phyloP scores from a whole-genome alignment of 1,140 invertebrate genomes.

The Drosophila paulistorum region DNA sequence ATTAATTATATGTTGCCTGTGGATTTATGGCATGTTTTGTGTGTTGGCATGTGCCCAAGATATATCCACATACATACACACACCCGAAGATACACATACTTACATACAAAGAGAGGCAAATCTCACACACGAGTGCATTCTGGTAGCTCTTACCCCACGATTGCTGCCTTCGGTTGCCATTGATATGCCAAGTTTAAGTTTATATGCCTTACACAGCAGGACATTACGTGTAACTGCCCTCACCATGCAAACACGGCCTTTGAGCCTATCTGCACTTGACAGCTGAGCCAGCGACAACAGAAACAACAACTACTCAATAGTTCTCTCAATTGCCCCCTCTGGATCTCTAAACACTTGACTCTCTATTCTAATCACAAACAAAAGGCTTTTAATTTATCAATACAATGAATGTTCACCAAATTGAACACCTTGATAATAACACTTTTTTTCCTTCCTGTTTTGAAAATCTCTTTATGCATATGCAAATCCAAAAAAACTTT shows the following conservation, averaged over 20 bases:
- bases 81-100: slow-evolving; percentile 25
- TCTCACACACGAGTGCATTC: slow-evolving; percentile 34
- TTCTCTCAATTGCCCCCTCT: slow-evolving; percentile 11
- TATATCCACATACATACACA: slow-evolving; percentile 10
- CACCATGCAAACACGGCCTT: not conserved
- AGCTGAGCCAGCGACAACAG: slow-evolving; percentile 46
- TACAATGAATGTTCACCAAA: not conserved
- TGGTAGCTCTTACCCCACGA: slow-evolving; percentile 24
- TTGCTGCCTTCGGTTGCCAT: slow-evolving; percentile 30
- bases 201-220: slow-evolving; percentile 23
- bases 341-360: slow-evolving; percentile 3
- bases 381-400: slow-evolving; percentile 55
- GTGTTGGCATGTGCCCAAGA: slow-evolving; percentile 70
- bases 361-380: slow-evolving; percentile 41
- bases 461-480: not conserved
- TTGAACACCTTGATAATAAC: not conserved
- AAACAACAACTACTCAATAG: slow-evolving; percentile 24
- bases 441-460: not conserved
- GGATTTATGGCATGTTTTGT: slow-evolving; percentile 77
- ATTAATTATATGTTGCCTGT: slow-evolving; percentile 77
- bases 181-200: slow-evolving; percentile 36
- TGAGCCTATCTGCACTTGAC: slow-evolving; percentile 51
- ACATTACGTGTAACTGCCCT: slow-evolving; percentile 3
- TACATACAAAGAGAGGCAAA: slow-evolving; percentile 14
- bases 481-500: slow-evolving; percentile 19